These are phyloP conservation scores for Phymanthus crucifer DNA, from an alignment of 92 coral and sea anemone genomes.

Conservation along the genomic window DNA sequence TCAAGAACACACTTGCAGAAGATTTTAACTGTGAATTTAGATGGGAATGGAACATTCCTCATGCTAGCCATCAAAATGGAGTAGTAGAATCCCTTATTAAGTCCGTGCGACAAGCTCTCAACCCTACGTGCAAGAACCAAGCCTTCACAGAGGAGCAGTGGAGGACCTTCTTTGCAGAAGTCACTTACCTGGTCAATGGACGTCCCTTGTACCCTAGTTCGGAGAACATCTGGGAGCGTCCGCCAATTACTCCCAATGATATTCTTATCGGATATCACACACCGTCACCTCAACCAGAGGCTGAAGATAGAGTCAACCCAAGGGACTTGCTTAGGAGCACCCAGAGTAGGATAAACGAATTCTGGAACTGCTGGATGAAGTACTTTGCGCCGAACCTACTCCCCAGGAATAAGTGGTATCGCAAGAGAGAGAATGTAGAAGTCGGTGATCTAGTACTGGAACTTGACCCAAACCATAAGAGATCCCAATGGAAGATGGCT, in stretches of 20 bases:
- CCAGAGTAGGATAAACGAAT: conserved; percentile 1
- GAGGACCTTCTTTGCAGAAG: conserved; percentile 55
- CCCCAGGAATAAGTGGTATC: conserved; percentile 47
- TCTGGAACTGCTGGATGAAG: conserved; percentile 39
- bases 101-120: conserved; percentile 39
- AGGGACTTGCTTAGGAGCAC: conserved; percentile 26
- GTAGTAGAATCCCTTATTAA: conserved; percentile 47
- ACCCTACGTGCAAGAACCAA: conserved; percentile 39
- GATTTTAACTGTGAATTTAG: conserved; percentile 28
- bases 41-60: conserved; percentile 34
- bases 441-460: conserved; percentile 20
- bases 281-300: neutral
- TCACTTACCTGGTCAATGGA: conserved; percentile 45
- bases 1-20: conserved; percentile 16
- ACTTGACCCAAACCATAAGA: conserved; percentile 1
- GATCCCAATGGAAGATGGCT: conserved; percentile 54
- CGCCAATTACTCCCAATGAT: conserved; percentile 26
- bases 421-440: conserved; percentile 37
- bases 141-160: conserved; percentile 59
- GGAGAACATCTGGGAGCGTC: conserved; percentile 47
- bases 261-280: neutral
- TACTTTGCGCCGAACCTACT: conserved; percentile 43
- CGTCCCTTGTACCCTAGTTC: conserved; percentile 60
- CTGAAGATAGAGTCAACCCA: conserved; percentile 37
- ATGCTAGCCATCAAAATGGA: conserved; percentile 54